phyloP scores from a whole-genome alignment of 2,888 invertebrate genomes.

The Trichogramma evanescens region DNA sequence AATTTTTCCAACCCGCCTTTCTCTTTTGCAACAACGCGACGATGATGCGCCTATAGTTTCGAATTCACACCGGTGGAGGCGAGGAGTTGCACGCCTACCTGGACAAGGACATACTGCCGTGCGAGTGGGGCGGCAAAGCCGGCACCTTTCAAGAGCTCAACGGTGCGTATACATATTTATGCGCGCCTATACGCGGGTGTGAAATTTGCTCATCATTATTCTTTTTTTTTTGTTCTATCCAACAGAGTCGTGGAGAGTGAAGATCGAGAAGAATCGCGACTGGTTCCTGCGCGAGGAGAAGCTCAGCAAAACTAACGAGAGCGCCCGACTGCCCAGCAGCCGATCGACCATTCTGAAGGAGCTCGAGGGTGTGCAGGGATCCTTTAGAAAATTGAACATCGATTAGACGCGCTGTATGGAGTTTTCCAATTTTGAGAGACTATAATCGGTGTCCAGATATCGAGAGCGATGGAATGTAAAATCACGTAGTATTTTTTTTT shows the following conservation, averaged over 20 bases:
- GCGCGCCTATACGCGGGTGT: not conserved
- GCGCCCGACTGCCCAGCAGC: slow-evolving; percentile 30
- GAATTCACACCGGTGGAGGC: slow-evolving; percentile 41
- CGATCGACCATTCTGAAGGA: slow-evolving; percentile 32
- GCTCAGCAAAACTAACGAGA: slow-evolving; percentile 39
- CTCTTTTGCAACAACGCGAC: slow-evolving; percentile 9
- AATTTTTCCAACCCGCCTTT: not conserved
- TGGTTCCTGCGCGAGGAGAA: slow-evolving; percentile 43
- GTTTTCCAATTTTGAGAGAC: too few relatives aligned
- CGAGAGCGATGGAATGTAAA: not conserved
- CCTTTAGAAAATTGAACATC: slow-evolving; percentile 41
- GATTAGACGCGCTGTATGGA: slow-evolving; percentile 28
- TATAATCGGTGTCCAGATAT: not conserved
- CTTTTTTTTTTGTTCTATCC: slow-evolving; percentile 4
- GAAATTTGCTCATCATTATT: not conserved
- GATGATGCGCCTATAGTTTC: slow-evolving; percentile 32
- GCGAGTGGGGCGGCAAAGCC: slow-evolving; percentile 48
- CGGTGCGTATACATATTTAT: slow-evolving; percentile 26
- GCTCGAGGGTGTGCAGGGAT: slow-evolving; percentile 39
- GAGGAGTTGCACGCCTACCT: slow-evolving; percentile 43
- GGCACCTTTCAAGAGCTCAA: slow-evolving; percentile 40
- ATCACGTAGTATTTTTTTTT: too few relatives aligned
- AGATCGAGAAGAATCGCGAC: slow-evolving; percentile 39
- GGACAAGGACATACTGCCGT: slow-evolving; percentile 45
- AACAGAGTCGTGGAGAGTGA: slow-evolving; percentile 38